phyloP scores from a whole-genome alignment of 1,140 invertebrate species.

The Pteromalus puparum region DNA sequence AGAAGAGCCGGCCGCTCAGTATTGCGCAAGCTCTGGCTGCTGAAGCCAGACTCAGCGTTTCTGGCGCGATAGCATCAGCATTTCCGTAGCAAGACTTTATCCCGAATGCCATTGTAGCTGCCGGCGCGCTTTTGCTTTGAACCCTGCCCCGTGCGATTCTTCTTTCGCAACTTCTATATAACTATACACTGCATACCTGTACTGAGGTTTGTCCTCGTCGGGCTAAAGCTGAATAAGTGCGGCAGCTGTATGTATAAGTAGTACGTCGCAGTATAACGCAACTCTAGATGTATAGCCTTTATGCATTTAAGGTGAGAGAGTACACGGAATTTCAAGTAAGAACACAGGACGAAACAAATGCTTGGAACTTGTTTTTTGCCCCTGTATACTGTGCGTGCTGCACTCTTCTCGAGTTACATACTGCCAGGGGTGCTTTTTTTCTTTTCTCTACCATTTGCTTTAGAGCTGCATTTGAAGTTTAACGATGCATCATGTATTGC shows the following conservation, averaged over 20 bases:
- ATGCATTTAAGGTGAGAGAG: too few relatives aligned
- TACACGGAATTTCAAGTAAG: too few relatives aligned
- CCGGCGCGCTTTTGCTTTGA: not conserved
- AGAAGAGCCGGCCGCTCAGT: not conserved
- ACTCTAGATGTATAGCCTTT: too few relatives aligned
- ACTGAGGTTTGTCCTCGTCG: not conserved
- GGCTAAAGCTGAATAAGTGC: not conserved
- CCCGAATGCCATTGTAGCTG: not conserved
- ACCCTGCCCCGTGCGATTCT: not conserved
- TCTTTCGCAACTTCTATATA: not conserved
- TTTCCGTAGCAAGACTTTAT: slow-evolving; percentile 19
- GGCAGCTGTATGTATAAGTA: not conserved
- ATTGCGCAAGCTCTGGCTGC: not conserved
- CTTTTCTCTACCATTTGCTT: too few relatives aligned
- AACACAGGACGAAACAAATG: too few relatives aligned
- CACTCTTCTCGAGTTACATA: too few relatives aligned
- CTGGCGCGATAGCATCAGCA: slow-evolving; percentile 20
- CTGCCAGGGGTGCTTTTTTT: too few relatives aligned
- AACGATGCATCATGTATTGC: too few relatives aligned
- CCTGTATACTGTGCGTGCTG: too few relatives aligned
- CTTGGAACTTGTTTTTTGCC: too few relatives aligned
- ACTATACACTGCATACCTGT: not conserved
- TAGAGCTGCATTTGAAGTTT: too few relatives aligned
- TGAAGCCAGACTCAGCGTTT: slow-evolving; percentile 5
- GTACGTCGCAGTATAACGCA: not conserved